Conservation (phyloP, 1,140 invertebrate genomes). For the Drosophila teissieri region DNA sequence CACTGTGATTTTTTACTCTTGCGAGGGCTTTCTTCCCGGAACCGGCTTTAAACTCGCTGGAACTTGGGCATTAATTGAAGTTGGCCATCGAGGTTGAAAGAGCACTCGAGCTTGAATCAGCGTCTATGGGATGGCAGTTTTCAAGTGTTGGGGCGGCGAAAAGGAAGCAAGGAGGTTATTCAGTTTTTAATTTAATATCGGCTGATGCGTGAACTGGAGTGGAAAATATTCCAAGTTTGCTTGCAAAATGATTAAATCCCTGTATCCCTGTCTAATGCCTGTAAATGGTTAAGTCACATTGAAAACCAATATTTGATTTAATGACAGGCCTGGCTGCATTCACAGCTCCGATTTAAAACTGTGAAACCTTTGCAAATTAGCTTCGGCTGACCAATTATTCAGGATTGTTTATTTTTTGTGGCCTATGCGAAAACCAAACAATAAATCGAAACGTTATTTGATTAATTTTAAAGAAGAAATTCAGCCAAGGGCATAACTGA, state of each 20-base stretch:
- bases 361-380: slow-evolving; percentile 25
- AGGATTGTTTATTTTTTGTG: slow-evolving; percentile 26
- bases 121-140: slow-evolving; percentile 35
- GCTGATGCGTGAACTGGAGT: slow-evolving; percentile 26
- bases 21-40: background rate
- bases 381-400: slow-evolving; percentile 31
- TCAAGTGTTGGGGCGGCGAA: slow-evolving; percentile 21
- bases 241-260: slow-evolving; percentile 20
- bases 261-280: slow-evolving; percentile 11
- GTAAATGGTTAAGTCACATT: slow-evolving; percentile 7
- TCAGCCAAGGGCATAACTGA: background rate
- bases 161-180: slow-evolving; percentile 12
- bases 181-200: slow-evolving; percentile 8
- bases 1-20: slow-evolving; percentile 35
- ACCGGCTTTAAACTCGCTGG: slow-evolving; percentile 37
- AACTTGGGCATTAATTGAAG: slow-evolving; percentile 38
- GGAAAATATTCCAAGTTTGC: slow-evolving; percentile 21
- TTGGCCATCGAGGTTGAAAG: slow-evolving; percentile 22
- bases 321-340: slow-evolving; percentile 29
- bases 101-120: slow-evolving; percentile 37
- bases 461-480: slow-evolving; percentile 28
- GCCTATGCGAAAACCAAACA: slow-evolving; percentile 17
- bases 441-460: slow-evolving; percentile 26
- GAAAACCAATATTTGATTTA: slow-evolving; percentile 27
- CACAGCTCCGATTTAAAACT: slow-evolving; percentile 17